Base-by-base conservation (phyloP, 2,888 invertebrate genomes). In the Phasia obesa region DNA sequence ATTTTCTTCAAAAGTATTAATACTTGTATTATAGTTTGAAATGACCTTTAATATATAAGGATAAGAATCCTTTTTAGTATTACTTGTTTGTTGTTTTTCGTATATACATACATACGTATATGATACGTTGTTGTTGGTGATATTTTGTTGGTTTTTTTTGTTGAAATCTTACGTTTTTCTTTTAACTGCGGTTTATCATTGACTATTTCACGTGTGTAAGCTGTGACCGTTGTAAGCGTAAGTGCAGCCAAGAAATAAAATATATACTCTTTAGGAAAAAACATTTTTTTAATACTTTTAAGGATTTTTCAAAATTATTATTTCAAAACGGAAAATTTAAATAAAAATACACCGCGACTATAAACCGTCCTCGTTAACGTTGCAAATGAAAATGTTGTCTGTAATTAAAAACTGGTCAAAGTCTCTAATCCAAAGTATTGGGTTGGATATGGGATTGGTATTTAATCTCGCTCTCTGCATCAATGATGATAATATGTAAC, bases 161-260 rank as follows among this genome's bases (percentile, higher is more conserved):
- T 84, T 35, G 11, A 31, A 31, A 35, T 88, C 92, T 92, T 91
- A 92, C 92, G 92, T 89, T 90, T 90, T 86, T 92, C 90, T 84
- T 88, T 89, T 64, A 92, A 87, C 47, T 92, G 89, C 23, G 92
- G 92, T 25, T 90, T 88, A 84, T 90, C 87, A 73, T 91, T 91
- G 4, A 90, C 84, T 70, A 91, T 90, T 86, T 91, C 88, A 9
- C 91, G 87, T 15, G 89, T 88, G 73, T 88, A 90, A 5, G 87
- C 86, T 38, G 67, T 81, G 4, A 82, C 59, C 1, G 71, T 62
- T n/a, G 82, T 53, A 2, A 81, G 11, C 47, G 53, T 80, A 44
- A 82, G 17, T 21, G 47, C 71, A 35, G 57, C 38, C 3, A 85
- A 49, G 7, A 70, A 49, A 49, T 25, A 77, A 0, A 75, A 21